Base-by-base conservation (phyloP, 2,888 invertebrate genomes). In the Isoperla grammatica region DNA sequence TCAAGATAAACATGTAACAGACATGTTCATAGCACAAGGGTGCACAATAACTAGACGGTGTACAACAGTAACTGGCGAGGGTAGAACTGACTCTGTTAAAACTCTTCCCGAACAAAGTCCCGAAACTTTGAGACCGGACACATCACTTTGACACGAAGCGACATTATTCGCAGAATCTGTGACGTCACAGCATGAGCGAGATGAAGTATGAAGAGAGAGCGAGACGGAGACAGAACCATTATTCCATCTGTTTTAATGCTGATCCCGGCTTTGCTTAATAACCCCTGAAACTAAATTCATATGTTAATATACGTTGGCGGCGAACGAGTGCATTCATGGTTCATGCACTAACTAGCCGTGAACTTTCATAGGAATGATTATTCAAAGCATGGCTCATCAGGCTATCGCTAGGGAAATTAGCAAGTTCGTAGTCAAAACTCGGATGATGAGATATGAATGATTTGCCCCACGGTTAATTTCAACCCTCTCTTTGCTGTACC, bases 271-370 rank as follows among this genome's bases (percentile, higher is more conserved):
- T 13, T 39, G 39, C 13, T 55, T 62, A 62, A 63, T 60, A 63
- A 60, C 62, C 60, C 62, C 57, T 57, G 60, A 46, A 60, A 58
- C 60, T 60, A 58, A 54, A 63, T 63, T 63, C 62, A 63, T 63
- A 63, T 63, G 62, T 63, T 63, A 63, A 63, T 63, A 40, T 29
- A 15, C 15, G 49, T 6, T 50, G n/a, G 49, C 6, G 49, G 5
- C 19, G 20, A 19, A 22, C 22, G 37, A 50, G 17, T 35, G 9
- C 1, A 5, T 9, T 2, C n/a, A 13, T 5, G 19, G n/a, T 29
- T 29, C 29, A 29, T 29, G 29, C 8, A 29, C 29, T 29, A 29
- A 29, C 22, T 20, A 46, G 20, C 46, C 6, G 17, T 37, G 53
- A 53, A 53, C 53, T 53, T 37, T 39, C 46, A 46, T 20, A 29